Evolutionary conservation across 2,888 invertebrate genomes (phyloP), one percentile per base, ranked within the genome.

Genomic region (Homarus gammarus): DNA sequence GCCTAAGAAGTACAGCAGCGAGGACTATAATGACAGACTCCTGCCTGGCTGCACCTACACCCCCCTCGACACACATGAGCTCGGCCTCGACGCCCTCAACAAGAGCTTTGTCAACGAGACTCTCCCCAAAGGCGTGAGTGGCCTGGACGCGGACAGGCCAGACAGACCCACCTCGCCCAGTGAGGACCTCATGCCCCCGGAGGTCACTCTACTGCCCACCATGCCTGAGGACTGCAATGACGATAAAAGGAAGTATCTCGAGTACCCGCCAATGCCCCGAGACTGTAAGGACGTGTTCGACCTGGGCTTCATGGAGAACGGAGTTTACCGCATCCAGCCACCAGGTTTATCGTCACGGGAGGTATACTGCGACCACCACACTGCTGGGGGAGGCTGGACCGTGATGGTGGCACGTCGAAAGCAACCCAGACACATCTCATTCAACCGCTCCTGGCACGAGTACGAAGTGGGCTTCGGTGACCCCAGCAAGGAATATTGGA

Each of bases 381-480:
- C 90, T 1, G 78, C 88, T n/a, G 92, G 90, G 22, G 92, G 92
- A 1, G 92, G 92, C 36, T 92, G 92, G 92, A 92, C 92, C 3
- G 92, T 92, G 22, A 90, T 90, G 72, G 87, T 92, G 70, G 82
- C 89, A 12, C 73, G 92, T n/a, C 90, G 88, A 56, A 92, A 92
- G 73, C 77, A 89, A 15, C 89, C 90, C 3, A 82, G 89, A 51
- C 92, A 92, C 89, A 89, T 92, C 81, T 70, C 77, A 75, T 92
- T 92, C 90, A 92, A 92, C 84, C 84, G 89, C 38, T 82, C 92
- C 18, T 92, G 90, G 92, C 82, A 83, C 33, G 90, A 90, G 64
- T 92, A 92, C 77, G 92, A 92, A 49, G 86, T 89, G 31, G 92
- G 92, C 38, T 92, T 92, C 31, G 92, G 92, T 8, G 92, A 92